phyloP scores from a whole-genome alignment of 2,797 vertebrate genomes.

The Hirundo rustica region DNA sequence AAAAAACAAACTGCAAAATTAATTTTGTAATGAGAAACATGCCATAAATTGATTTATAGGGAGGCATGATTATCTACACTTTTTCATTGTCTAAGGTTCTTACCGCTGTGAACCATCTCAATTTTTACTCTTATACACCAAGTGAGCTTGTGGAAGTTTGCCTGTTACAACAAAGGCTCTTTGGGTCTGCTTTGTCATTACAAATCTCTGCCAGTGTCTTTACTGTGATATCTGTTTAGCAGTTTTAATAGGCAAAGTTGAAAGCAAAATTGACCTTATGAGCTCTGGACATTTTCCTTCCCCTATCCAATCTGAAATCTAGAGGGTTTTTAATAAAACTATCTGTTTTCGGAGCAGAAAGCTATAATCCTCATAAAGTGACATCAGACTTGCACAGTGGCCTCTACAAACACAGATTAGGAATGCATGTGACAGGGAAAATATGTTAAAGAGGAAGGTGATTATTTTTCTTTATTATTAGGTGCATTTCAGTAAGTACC shows the following conservation, averaged over 20 bases:
- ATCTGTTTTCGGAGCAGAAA: background rate
- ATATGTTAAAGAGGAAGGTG: background rate
- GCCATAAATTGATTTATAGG: background rate
- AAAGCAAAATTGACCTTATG: background rate
- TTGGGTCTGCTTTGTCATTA: background rate
- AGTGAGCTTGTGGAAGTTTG: background rate
- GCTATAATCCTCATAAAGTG: background rate
- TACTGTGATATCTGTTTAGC: background rate
- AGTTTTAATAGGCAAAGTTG: background rate
- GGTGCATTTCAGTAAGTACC: background rate
- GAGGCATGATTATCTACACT: background rate
- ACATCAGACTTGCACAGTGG: background rate
- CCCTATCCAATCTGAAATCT: background rate
- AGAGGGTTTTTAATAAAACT: background rate
- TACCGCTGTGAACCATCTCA: background rate
- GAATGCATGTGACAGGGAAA: background rate
- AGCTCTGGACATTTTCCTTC: background rate
- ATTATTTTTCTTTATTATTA: background rate
- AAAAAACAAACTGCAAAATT: background rate
- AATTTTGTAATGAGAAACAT: background rate
- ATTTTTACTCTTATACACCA: background rate
- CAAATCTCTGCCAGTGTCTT: background rate
- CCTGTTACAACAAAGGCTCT: background rate
- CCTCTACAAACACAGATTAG: background rate
- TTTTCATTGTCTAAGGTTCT: background rate